Percentiles rank a stretch among this genome's conserved stretches.
Evolutionary conservation across 2,888 invertebrate genomes (phyloP).

Genomic region (Pyralis farinalis): DNA sequence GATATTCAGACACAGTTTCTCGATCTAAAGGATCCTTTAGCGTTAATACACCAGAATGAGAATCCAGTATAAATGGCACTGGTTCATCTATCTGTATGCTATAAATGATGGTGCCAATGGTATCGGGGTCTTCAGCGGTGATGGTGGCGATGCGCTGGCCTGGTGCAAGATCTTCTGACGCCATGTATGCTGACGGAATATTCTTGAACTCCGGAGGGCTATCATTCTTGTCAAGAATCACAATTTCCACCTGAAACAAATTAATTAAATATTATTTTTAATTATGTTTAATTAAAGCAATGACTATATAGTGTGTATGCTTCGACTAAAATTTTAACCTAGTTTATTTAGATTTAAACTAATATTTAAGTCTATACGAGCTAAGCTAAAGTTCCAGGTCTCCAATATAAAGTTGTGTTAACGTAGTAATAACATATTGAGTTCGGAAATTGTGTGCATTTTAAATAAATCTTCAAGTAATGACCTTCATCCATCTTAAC

Average conservation of each 20-base stretch:
- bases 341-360: too few species aligned
- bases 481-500: too few species aligned
- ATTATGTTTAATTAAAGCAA: too few species aligned
- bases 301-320: too few species aligned
- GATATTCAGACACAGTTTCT: constrained; percentile 89
- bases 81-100: constrained; percentile 84
- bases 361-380: too few species aligned
- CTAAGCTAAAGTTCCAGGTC: too few species aligned
- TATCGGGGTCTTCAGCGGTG: constrained; percentile 92
- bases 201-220: constrained; percentile 94
- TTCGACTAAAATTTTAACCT: too few species aligned
- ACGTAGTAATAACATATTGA: too few species aligned
- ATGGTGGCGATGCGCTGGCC: constrained; percentile 90
- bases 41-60: constrained; percentile 85
- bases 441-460: too few species aligned
- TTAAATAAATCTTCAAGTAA: too few species aligned
- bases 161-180: constrained; percentile 92
- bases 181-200: constrained; percentile 85
- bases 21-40: constrained; percentile 91
- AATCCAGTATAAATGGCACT: constrained; percentile 87
- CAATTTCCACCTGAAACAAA: constrained; percentile 89
- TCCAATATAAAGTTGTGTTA: too few species aligned
- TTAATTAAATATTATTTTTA: too few species aligned
- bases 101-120: constrained; percentile 88
- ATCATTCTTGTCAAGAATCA: constrained; percentile 95